phyloP scores from a whole-genome alignment of 2,797 vertebrate genomes.

The Poeciliopsis paucimaculata region DNA sequence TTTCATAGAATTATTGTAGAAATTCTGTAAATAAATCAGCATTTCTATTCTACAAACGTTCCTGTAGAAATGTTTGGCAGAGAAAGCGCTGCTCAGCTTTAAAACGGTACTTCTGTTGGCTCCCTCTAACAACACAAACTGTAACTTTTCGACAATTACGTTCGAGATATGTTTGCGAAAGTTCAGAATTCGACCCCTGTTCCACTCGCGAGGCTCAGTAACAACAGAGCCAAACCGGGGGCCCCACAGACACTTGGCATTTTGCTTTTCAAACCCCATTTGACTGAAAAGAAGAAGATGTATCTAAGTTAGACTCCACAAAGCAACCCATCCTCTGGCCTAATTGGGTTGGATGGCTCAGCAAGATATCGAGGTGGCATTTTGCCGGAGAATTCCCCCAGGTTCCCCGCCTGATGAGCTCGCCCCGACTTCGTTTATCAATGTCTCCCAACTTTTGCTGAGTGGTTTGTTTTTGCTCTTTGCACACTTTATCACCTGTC shows the following conservation, averaged over 20 bases:
- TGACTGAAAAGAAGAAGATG: conserved; percentile 46
- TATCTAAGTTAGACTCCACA: conserved; percentile 31
- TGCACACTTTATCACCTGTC: conserved; percentile 80
- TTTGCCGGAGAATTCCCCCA: conserved; percentile 76
- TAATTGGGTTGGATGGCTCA: conserved; percentile 76
- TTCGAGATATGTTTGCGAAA: conserved; percentile 20
- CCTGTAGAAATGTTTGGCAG: background rate
- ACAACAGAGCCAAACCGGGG: conserved; percentile 38
- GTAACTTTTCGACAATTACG: background rate
- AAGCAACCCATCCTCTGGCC: conserved; percentile 59
- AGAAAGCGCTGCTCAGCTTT: background rate
- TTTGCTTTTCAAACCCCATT: conserved; percentile 67
- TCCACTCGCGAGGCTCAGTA: conserved; percentile 9
- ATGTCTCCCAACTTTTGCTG: conserved; percentile 77
- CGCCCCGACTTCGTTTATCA: conserved; percentile 76
- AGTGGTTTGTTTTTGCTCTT: conserved; percentile 81
- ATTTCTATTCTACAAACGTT: background rate
- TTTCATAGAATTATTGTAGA: background rate
- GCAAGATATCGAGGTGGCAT: conserved; percentile 77
- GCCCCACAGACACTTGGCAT: conserved; percentile 61
- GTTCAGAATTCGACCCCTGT: conserved; percentile 13
- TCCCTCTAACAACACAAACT: no score
- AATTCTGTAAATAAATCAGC: background rate
- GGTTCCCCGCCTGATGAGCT: conserved; percentile 66
- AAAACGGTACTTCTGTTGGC: background rate